Evolutionary conservation across 2,797 vertebrate species (phyloP).

Genomic region (Onychomys leucogaster): DNA sequence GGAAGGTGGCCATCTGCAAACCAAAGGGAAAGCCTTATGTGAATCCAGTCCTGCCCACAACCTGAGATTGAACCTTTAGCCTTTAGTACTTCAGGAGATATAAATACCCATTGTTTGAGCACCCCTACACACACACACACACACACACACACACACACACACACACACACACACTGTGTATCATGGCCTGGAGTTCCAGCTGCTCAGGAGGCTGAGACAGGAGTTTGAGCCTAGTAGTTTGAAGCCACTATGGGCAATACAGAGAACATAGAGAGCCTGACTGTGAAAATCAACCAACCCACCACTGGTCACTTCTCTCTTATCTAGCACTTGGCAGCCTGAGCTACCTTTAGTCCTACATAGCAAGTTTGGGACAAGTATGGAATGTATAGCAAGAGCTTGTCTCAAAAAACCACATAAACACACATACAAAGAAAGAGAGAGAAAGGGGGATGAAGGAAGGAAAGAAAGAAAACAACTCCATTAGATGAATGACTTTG

Average conservation of each 20-base stretch:
- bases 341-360: too few species aligned
- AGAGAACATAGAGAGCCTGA: neutral
- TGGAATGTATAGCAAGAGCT: neutral
- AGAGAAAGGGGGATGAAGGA: neutral
- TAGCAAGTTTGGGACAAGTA: neutral
- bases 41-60: neutral
- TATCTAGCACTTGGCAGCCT: neutral
- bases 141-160: too few species aligned
- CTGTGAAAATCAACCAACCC: neutral
- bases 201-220: neutral
- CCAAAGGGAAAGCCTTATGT: neutral
- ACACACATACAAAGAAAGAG: neutral
- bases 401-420: neutral
- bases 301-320: neutral
- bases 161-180: neutral
- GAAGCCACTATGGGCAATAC: neutral
- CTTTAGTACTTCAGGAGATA: neutral
- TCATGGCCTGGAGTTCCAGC: neutral
- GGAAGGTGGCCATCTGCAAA: neutral
- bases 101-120: neutral
- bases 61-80: neutral
- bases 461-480: neutral
- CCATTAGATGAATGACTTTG: neutral
- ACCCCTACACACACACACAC: neutral
- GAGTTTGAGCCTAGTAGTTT: neutral